These are phyloP conservation scores for Gari tellinella DNA, from an alignment of 2,888 invertebrate genomes.

Conservation along the genomic window DNA sequence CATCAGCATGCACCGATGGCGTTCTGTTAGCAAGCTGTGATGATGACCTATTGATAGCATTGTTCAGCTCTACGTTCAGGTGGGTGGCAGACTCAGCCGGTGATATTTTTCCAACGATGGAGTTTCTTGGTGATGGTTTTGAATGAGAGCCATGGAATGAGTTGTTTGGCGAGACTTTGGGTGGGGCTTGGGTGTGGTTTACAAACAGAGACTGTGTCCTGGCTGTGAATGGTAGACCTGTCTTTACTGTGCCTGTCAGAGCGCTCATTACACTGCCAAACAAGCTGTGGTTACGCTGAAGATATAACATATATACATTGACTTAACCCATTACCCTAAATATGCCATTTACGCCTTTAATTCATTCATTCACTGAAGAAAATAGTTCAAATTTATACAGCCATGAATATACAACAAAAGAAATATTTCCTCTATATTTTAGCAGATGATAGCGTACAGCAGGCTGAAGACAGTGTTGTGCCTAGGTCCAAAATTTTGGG, in stretches of 20 bases:
- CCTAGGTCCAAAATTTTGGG: no score
- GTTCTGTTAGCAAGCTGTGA: slow-evolving; percentile 68
- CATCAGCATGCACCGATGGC: slow-evolving; percentile 62
- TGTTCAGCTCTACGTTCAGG: slow-evolving; percentile 77
- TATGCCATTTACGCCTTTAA: no score
- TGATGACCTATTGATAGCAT: slow-evolving; percentile 78
- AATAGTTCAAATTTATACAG: no score
- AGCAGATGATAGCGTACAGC: no score
- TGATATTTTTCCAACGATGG: slow-evolving; percentile 75
- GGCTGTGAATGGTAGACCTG: slow-evolving; percentile 74
- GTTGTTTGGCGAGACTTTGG: slow-evolving; percentile 77
- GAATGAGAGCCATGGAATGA: slow-evolving; percentile 74
- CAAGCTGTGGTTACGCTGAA: slow-evolving; percentile 96
- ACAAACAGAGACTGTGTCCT: slow-evolving; percentile 81
- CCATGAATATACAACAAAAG: no score
- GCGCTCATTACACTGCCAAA: slow-evolving; percentile 92
- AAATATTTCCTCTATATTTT: no score
- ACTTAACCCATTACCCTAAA: no score
- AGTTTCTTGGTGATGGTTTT: slow-evolving; percentile 75
- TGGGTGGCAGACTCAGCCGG: slow-evolving; percentile 75
- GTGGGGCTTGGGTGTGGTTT: slow-evolving; percentile 71
- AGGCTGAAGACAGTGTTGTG: no score
- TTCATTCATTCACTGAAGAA: no score
- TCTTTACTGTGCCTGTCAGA: slow-evolving; percentile 72
- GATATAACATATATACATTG: slow-evolving; percentile 25